Conservation (phyloP, 2,888 invertebrate genomes). For the Hirtodrosophila trivittata region DNA sequence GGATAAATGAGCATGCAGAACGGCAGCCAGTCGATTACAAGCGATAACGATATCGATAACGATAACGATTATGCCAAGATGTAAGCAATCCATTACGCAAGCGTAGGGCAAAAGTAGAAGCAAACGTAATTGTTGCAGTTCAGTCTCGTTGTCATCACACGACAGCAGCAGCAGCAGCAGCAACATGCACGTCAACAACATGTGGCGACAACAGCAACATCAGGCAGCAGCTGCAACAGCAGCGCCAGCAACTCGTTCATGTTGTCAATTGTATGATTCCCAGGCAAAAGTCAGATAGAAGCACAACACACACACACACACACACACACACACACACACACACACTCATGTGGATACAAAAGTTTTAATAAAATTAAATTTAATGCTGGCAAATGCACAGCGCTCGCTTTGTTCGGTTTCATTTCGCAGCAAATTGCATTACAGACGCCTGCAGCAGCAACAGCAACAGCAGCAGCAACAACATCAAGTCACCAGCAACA, state of each 20-base stretch:
- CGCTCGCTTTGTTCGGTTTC: conserved; percentile 63
- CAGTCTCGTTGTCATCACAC: conserved; percentile 40
- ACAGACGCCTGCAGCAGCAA: conserved; percentile 42
- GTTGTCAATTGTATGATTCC: conserved; percentile 76
- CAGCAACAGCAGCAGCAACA: conserved; percentile 5
- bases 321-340: conserved; percentile 25
- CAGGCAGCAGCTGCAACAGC: conserved; percentile 37
- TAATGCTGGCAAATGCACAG: conserved; percentile 72
- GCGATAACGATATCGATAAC: conserved; percentile 47
- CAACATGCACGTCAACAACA: conserved; percentile 75
- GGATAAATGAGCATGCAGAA: conserved; percentile 66
- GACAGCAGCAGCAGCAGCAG: conserved; percentile 36
- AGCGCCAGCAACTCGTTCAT: conserved; percentile 56
- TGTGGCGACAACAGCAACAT: conserved; percentile 62
- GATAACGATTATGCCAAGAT: conserved; percentile 29
- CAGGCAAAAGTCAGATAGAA: conserved; percentile 48
- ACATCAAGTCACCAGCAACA: conserved; percentile 24
- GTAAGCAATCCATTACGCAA: conserved; percentile 34
- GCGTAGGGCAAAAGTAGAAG: conserved; percentile 38
- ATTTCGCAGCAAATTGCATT: conserved; percentile 75
- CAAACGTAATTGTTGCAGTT: conserved; percentile 56
- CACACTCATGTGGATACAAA: conserved; percentile 37
- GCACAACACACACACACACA: conserved; percentile 7
- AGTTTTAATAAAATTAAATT: conserved; percentile 78
- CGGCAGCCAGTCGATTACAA: conserved; percentile 44